phyloP scores from a whole-genome alignment of 2,797 vertebrate genomes.

The Ataeniobius toweri region DNA sequence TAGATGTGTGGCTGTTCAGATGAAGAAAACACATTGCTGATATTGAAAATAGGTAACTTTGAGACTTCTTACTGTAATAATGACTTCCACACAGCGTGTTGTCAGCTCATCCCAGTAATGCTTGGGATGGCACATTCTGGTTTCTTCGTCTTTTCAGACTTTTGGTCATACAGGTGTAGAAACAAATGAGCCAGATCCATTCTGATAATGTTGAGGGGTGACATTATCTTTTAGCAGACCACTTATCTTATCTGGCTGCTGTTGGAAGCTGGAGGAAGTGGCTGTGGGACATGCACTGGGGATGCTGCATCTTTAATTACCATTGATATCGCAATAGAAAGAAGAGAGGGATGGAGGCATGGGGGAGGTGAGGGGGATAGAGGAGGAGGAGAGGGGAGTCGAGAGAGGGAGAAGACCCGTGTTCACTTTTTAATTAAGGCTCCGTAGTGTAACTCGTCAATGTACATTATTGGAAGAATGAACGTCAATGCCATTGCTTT shows the following conservation, averaged over 20 bases:
- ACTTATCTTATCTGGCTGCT: slow-evolving; percentile 82
- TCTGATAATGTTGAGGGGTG: slow-evolving; percentile 73
- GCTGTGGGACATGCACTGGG: slow-evolving; percentile 68
- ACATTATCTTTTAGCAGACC: slow-evolving; percentile 78
- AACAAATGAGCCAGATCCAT: slow-evolving; percentile 67
- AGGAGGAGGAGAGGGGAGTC: slow-evolving; percentile 11
- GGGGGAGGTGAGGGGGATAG: slow-evolving; percentile 19
- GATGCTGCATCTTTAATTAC: slow-evolving; percentile 84
- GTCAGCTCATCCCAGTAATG: not conserved
- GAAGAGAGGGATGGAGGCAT: slow-evolving; percentile 56
- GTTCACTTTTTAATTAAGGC: slow-evolving; percentile 99
- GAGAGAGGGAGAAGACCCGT: slow-evolving; percentile 70
- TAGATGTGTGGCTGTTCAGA: not conserved
- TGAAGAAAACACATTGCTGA: not conserved
- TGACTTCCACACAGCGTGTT: not conserved
- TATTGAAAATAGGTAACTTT: not conserved
- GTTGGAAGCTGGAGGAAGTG: slow-evolving; percentile 74
- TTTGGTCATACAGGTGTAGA: slow-evolving; percentile 67
- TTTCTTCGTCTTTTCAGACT: slow-evolving; percentile 16
- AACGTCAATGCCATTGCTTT: slow-evolving; percentile 98
- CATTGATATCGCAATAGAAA: slow-evolving; percentile 80
- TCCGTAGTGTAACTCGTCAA: slow-evolving; percentile 99
- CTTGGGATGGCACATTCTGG: not conserved
- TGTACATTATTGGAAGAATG: slow-evolving; percentile 99
- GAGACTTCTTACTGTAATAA: not conserved